A percentile compares a stretch with the other conserved stretches of the same genome.
phyloP scores from a whole-genome alignment of 2,797 vertebrate species.

The Galagoides demidoff region DNA sequence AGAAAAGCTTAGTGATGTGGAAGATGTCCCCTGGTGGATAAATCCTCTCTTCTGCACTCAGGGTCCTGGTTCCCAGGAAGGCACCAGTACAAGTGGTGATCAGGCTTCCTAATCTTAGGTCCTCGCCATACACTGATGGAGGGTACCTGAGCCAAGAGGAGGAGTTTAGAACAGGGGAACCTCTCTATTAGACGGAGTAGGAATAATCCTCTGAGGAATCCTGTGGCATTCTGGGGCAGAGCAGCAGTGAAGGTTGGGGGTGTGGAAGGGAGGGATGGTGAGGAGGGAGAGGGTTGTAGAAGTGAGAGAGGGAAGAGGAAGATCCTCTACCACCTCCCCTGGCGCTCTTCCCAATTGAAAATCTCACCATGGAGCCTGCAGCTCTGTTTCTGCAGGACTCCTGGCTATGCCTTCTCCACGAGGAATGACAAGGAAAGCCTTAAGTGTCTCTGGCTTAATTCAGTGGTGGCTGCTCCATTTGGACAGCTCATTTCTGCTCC shows the following conservation, averaged over 20 bases:
- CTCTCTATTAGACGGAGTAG: neutral
- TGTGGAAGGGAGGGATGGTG: too few relatives aligned
- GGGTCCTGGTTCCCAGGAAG: neutral
- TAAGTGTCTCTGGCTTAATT: conserved; percentile 93
- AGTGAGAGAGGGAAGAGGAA: neutral
- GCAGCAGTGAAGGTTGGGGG: rapidly evolving
- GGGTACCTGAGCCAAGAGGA: neutral
- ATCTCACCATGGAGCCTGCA: conserved; percentile 69
- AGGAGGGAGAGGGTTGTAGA: neutral
- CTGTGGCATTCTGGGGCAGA: neutral
- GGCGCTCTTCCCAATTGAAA: conserved; percentile 72
- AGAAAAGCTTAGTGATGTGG: neutral
- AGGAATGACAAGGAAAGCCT: conserved; percentile 83
- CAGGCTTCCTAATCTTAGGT: neutral
- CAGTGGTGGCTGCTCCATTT: conserved; percentile 90
- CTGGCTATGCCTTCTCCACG: neutral
- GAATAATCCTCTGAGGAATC: neutral
- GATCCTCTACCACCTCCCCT: neutral
- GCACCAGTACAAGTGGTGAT: neutral
- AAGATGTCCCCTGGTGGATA: neutral
- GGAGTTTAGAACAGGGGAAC: neutral
- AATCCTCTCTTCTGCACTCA: neutral
- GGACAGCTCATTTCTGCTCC: conserved; percentile 90
- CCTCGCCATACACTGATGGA: neutral
- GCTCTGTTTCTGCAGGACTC: neutral